A percentile compares a stretch with the other conserved stretches of the same genome.
phyloP scores from a whole-genome alignment of 2,113 vertebrate species.

The Leptobrachium ailaonicum region DNA sequence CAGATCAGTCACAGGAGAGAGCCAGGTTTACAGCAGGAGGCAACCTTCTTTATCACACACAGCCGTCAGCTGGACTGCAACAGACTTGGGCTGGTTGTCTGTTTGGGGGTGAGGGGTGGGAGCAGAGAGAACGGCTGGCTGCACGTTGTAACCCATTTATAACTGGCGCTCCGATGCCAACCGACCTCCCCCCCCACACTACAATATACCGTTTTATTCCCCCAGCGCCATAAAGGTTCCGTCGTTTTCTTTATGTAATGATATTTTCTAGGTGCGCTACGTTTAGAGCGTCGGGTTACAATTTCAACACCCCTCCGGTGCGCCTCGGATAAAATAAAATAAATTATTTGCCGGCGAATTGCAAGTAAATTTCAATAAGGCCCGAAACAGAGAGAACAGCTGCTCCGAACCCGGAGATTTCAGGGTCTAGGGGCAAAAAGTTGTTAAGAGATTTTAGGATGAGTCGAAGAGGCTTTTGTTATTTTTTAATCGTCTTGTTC shows the following conservation, averaged over 20 bases:
- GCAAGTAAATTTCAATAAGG: slow-evolving; percentile 59
- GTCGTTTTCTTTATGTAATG: too few relatives aligned
- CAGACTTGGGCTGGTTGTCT: slow-evolving; percentile 52
- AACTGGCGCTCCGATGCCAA: background rate
- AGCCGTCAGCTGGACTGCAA: slow-evolving; percentile 70
- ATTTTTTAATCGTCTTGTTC: too few relatives aligned
- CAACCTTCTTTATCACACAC: slow-evolving; percentile 75
- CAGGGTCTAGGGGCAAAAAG: too few relatives aligned
- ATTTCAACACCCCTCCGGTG: too few relatives aligned
- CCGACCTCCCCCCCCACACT: too few relatives aligned
- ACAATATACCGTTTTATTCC: too few relatives aligned
- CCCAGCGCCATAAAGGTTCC: too few relatives aligned
- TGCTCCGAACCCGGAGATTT: too few relatives aligned
- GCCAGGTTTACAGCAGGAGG: slow-evolving; percentile 74
- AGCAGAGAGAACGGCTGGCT: background rate
- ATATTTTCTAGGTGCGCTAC: too few relatives aligned
- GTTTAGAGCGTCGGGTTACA: too few relatives aligned
- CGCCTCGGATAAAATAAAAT: background rate
- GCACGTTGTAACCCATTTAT: background rate
- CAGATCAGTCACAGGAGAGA: slow-evolving; percentile 70
- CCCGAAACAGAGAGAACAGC: slow-evolving; percentile 12
- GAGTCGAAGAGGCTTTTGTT: too few relatives aligned
- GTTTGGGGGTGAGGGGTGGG: background rate
- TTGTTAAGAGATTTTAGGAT: too few relatives aligned
- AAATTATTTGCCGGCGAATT: slow-evolving; percentile 60